These are phyloP conservation scores for Ataeniobius toweri DNA, from an alignment of 2,797 vertebrate species.

Conservation along the genomic window DNA sequence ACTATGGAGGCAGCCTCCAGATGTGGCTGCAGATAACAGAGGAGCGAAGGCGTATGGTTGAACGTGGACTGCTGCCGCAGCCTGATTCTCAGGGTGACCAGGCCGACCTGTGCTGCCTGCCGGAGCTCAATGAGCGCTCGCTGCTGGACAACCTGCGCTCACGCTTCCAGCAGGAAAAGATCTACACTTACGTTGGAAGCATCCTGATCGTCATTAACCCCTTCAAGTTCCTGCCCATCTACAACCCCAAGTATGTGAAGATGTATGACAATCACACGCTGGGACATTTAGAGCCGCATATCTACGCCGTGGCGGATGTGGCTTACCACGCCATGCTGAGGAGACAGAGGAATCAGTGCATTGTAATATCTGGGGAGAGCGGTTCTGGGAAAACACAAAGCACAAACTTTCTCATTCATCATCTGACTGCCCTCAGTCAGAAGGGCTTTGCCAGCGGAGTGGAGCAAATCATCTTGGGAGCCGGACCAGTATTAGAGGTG, in stretches of 20 bases:
- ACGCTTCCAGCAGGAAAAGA: conserved; percentile 96
- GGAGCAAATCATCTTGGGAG: conserved; percentile 98
- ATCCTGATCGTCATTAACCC: conserved; percentile 98
- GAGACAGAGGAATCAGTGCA: conserved; percentile 92
- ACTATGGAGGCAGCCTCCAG: conserved; percentile 93
- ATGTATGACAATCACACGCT: conserved; percentile 98
- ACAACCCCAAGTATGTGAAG: conserved; percentile 99
- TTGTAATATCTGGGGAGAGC: conserved; percentile 98
- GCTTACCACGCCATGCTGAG: conserved; percentile 98
- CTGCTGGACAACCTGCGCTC: conserved; percentile 95
- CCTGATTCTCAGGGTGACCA: conserved; percentile 89
- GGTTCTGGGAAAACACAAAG: conserved; percentile 99
- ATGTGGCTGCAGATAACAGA: conserved; percentile 96
- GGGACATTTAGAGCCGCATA: conserved; percentile 94
- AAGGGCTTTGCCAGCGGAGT: conserved; percentile 98
- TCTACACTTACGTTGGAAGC: conserved; percentile 97
- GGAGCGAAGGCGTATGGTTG: conserved; percentile 90
- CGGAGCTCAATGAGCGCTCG: conserved; percentile 93
- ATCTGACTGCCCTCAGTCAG: conserved; percentile 98
- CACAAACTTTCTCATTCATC: conserved; percentile 99
- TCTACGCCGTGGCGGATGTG: conserved; percentile 96
- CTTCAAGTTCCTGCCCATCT: conserved; percentile 98
- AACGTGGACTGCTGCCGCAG: conserved; percentile 93
- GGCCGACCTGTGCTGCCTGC: conserved; percentile 90
- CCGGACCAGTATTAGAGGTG: conserved; percentile 98